A percentile compares a stretch with the other conserved stretches of the same genome.
Evolutionary conservation across 2,888 invertebrate species (phyloP).

Genomic region (Hoplodrina ambigua): DNA sequence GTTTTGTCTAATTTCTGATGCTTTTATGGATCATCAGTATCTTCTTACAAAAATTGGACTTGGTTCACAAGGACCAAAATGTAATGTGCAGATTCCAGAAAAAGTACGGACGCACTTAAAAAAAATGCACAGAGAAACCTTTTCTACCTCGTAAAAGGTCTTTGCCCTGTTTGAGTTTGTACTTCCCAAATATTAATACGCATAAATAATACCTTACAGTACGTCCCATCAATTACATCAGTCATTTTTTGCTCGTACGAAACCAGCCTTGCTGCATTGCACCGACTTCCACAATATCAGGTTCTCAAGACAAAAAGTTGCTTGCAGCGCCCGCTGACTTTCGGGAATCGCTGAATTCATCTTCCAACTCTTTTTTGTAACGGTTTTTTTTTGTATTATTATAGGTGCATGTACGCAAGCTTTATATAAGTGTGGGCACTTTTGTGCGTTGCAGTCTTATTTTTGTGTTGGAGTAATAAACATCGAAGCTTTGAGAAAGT

Average conservation of each 20-base stretch:
- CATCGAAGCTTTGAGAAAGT: constrained; percentile 35
- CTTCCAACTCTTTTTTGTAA: constrained; percentile 39
- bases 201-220: not conserved
- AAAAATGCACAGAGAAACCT: not conserved
- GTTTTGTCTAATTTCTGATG: no score
- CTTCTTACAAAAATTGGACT: not conserved
- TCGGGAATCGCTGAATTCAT: constrained; percentile 63
- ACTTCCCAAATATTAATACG: not conserved
- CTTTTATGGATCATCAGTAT: no score
- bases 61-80: not conserved
- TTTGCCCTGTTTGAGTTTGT: not conserved
- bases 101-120: no score
- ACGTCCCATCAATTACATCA: constrained; percentile 24
- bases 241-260: constrained; percentile 24
- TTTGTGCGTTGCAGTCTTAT: constrained; percentile 37
- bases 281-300: constrained; percentile 33
- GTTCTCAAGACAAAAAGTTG: constrained; percentile 30
- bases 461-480: constrained; percentile 24
- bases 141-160: not conserved
- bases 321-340: constrained; percentile 62
- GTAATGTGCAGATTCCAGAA: not conserved
- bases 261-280: constrained; percentile 25
- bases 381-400: constrained; percentile 26
- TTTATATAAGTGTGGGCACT: constrained; percentile 34
- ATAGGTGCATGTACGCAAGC: constrained; percentile 11